These are phyloP conservation scores for Synergus gifuensis DNA, from an alignment of 2,888 invertebrate species.

Conservation along the genomic window DNA sequence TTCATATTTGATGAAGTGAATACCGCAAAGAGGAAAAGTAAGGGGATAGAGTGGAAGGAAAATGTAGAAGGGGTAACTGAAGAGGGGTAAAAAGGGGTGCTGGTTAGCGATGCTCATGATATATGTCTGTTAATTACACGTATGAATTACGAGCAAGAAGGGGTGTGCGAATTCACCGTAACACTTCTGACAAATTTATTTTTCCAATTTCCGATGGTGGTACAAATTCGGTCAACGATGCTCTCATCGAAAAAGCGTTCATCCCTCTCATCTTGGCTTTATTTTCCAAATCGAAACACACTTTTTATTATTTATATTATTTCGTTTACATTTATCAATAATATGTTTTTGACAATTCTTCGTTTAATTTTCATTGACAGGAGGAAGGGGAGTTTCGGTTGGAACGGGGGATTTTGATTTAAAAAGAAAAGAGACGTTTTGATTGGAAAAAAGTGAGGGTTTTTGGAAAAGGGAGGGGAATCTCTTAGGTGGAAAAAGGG, in stretches of 20 bases:
- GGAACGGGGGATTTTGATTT: too few relatives aligned
- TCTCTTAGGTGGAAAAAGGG: too few relatives aligned
- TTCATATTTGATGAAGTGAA: conserved; percentile 52
- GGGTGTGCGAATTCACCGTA: conserved; percentile 28
- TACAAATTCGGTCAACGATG: conserved; percentile 45
- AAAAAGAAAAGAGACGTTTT: too few relatives aligned
- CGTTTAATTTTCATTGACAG: too few relatives aligned
- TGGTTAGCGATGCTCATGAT: conserved; percentile 49
- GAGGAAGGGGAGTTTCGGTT: too few relatives aligned
- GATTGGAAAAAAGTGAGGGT: too few relatives aligned
- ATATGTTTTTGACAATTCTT: too few relatives aligned
- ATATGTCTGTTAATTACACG: conserved; percentile 59
- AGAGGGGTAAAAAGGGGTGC: not conserved
- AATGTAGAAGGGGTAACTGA: not conserved
- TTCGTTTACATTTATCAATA: not conserved
- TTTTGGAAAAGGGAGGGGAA: too few relatives aligned
- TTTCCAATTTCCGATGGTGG: conserved; percentile 52
- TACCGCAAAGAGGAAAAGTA: conserved; percentile 15
- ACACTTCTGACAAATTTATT: conserved; percentile 53
- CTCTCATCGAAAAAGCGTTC: not conserved
- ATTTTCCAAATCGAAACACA: not conserved
- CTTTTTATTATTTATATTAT: not conserved
- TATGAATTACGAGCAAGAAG: conserved; percentile 55
- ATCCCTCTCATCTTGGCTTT: not conserved
- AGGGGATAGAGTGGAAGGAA: not conserved